phyloP scores from a whole-genome alignment of 2,797 vertebrate genomes.

The Anniella stebbinsi region DNA sequence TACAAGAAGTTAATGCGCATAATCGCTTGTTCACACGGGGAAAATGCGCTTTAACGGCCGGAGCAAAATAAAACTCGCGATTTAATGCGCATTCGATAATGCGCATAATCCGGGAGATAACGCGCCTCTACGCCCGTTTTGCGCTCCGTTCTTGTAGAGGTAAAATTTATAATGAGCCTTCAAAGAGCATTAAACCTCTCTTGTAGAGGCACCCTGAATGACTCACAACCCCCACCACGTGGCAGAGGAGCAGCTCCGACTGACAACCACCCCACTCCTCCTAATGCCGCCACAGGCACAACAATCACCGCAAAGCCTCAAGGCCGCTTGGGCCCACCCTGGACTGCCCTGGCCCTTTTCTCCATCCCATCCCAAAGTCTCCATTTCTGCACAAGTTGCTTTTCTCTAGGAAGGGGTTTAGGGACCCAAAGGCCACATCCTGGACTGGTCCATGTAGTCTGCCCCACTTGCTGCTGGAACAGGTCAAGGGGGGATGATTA shows the following conservation, averaged over 20 bases:
- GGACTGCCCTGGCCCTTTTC: not conserved
- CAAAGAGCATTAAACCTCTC: no score
- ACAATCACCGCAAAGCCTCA: constrained; percentile 62
- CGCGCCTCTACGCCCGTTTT: no score
- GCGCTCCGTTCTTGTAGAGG: no score
- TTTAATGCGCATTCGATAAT: no score
- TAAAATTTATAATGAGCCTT: no score
- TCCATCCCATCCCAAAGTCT: not conserved
- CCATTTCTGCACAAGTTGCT: not conserved
- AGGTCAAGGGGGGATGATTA: no score
- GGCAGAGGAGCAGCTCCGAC: constrained; percentile 63
- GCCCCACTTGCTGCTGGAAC: not conserved
- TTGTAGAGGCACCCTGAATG: no score
- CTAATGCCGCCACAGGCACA: constrained; percentile 13
- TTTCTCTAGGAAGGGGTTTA: not conserved
- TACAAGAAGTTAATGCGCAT: no score
- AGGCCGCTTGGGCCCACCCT: not conserved
- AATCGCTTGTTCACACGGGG: no score
- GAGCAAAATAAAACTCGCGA: no score
- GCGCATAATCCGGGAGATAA: no score
- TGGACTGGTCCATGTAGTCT: not conserved
- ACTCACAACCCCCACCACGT: constrained; percentile 52
- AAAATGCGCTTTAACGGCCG: no score
- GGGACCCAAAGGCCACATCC: not conserved
- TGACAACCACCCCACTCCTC: not conserved